Percentiles rank a stretch among this genome's conserved stretches.
Evolutionary conservation across 2,113 vertebrate species (phyloP).

Genomic region (Dipodomys stephensi): DNA sequence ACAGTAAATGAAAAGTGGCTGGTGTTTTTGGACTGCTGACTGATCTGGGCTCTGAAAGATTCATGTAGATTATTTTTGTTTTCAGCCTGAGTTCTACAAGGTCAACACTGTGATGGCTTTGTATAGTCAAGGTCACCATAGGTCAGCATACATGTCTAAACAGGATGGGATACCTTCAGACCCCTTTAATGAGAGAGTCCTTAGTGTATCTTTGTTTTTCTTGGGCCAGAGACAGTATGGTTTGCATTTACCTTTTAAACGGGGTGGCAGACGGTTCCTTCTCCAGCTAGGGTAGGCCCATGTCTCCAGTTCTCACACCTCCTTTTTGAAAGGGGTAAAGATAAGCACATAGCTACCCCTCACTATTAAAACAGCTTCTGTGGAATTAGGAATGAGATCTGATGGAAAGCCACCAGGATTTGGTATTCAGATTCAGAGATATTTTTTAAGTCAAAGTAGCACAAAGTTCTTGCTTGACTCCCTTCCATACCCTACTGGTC

Average conservation of each 20-base stretch:
- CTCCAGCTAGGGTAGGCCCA: neutral
- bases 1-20: neutral
- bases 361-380: neutral
- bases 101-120: neutral
- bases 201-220: fast-evolving
- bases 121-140: neutral
- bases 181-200: too few species aligned
- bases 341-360: neutral
- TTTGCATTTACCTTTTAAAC: neutral
- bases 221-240: neutral
- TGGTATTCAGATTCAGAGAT: neutral
- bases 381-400: neutral
- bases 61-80: neutral
- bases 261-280: neutral
- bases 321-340: neutral
- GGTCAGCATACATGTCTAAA: neutral
- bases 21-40: neutral
- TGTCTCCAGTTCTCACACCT: neutral
- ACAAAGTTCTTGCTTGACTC: neutral
- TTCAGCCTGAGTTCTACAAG: neutral
- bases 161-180: neutral
- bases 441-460: neutral
- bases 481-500: too few species aligned
- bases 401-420: neutral
- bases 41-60: neutral